These are phyloP conservation scores for Mechanitis messenoides DNA, from an alignment of 2,888 invertebrate genomes.

Conservation along the genomic window DNA sequence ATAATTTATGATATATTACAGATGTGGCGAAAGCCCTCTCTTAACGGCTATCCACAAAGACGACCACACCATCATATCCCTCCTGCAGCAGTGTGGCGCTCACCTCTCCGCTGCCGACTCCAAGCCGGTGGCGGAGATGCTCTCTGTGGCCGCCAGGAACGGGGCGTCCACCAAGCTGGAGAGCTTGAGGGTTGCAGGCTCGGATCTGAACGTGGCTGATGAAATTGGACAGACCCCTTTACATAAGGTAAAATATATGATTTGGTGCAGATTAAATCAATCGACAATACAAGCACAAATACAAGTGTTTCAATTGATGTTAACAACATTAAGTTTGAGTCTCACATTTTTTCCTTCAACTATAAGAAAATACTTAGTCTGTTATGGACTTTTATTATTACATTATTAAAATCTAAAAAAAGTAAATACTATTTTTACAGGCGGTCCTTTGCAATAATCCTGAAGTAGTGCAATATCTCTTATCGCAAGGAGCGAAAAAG, in stretches of 20 bases:
- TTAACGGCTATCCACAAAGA: slow-evolving; percentile 82
- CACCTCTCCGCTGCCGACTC: slow-evolving; percentile 78
- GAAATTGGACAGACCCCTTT: slow-evolving; percentile 80
- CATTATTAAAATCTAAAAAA: background rate
- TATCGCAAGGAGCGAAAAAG: slow-evolving; percentile 61
- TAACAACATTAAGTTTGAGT: background rate
- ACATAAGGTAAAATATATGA: slow-evolving; percentile 71
- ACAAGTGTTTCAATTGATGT: no score
- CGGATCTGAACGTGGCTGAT: slow-evolving; percentile 78
- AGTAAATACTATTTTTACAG: slow-evolving; percentile 39
- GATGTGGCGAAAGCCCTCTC: slow-evolving; percentile 82
- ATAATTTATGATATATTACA: slow-evolving; percentile 29
- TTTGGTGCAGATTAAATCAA: background rate
- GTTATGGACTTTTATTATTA: background rate
- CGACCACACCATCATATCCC: slow-evolving; percentile 78
- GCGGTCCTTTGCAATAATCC: slow-evolving; percentile 77
- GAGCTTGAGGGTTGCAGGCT: slow-evolving; percentile 81
- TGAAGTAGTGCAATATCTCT: slow-evolving; percentile 68
- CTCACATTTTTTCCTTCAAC: no score
- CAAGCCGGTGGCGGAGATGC: slow-evolving; percentile 78
- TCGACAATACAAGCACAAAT: no score
- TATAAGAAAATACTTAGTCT: background rate
- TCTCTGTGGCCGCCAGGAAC: slow-evolving; percentile 80
- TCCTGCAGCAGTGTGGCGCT: slow-evolving; percentile 85
- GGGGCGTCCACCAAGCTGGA: slow-evolving; percentile 76